Percentiles rank a stretch among this genome's conserved stretches.
phyloP scores from a whole-genome alignment of 2,888 invertebrate species.

The Oscheius sp. region DNA sequence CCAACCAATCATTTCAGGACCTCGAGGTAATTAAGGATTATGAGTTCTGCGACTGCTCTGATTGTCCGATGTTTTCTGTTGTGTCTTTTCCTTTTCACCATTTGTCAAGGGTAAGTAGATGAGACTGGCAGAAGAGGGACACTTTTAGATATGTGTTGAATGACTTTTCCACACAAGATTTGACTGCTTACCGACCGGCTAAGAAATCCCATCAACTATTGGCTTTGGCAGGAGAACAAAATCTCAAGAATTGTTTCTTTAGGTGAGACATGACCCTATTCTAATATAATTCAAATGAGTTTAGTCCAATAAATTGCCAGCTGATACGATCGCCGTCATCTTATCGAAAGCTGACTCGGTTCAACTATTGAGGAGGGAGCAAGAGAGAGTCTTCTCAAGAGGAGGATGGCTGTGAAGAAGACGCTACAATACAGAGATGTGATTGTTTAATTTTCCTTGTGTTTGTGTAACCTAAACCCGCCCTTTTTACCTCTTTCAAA shows the following conservation, averaged over 20 bases:
- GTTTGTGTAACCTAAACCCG: too few species aligned
- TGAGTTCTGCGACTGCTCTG: constrained; percentile 29
- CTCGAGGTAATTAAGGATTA: constrained; percentile 28
- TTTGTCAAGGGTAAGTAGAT: constrained; percentile 20
- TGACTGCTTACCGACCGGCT: constrained; percentile 17
- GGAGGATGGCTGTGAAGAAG: too few species aligned
- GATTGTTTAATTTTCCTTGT: too few species aligned
- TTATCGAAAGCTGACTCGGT: too few species aligned
- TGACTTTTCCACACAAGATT: constrained; percentile 9
- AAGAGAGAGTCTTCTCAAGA: not conserved
- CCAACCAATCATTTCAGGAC: not conserved
- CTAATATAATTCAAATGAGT: constrained; percentile 28
- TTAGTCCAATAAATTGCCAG: constrained; percentile 68
- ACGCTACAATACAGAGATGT: too few species aligned
- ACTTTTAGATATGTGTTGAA: constrained; percentile 24
- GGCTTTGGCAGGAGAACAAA: constrained; percentile 53
- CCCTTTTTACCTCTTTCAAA: too few species aligned
- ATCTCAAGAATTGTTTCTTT: constrained; percentile 61
- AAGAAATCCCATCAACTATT: constrained; percentile 59
- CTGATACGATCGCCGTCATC: too few species aligned
- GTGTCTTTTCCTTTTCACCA: constrained; percentile 20
- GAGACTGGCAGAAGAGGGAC: not conserved
- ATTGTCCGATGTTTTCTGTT: constrained; percentile 30
- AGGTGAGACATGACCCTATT: constrained; percentile 4
- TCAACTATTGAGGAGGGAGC: too few species aligned